Percentiles rank a stretch among this genome's conserved stretches.
These are phyloP conservation scores for Nesoenas mayeri DNA, from an alignment of 2,113 vertebrate species.

Conservation along the genomic window DNA sequence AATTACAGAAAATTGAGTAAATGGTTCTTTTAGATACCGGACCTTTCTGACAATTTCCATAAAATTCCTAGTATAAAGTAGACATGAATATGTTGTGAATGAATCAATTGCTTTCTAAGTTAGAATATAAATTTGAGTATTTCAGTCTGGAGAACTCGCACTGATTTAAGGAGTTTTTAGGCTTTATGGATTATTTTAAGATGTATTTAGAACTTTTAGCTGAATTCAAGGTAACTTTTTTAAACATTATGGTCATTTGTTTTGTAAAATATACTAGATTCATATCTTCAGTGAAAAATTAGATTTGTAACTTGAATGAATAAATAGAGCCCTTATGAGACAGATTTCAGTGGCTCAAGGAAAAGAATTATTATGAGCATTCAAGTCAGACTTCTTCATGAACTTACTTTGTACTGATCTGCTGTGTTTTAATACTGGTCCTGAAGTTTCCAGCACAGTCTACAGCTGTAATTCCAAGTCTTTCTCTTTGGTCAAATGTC, in stretches of 20 bases:
- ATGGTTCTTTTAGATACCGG: not conserved
- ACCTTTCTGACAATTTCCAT: not conserved
- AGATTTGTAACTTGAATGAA: not conserved
- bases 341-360: not conserved
- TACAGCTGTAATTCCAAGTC: not conserved
- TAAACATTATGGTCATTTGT: accelerated
- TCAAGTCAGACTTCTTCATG: not conserved
- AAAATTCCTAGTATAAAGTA: not conserved
- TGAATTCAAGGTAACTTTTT: not conserved
- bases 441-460: not conserved
- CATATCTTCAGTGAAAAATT: not conserved
- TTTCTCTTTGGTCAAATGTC: not conserved
- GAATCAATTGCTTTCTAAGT: not conserved
- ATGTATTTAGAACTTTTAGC: not conserved
- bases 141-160: not conserved
- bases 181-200: not conserved
- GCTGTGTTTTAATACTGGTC: not conserved
- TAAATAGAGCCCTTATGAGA: not conserved
- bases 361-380: not conserved
- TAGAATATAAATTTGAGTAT: not conserved
- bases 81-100: not conserved
- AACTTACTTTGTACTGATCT: not conserved
- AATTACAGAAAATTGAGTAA: not conserved
- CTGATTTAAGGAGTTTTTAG: not conserved
- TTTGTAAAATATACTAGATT: not conserved